Evolutionary conservation across 2,797 vertebrate genomes (phyloP), one percentile per base, ranked within the genome.

Genomic region (Neosilurus mollespiculum): DNA sequence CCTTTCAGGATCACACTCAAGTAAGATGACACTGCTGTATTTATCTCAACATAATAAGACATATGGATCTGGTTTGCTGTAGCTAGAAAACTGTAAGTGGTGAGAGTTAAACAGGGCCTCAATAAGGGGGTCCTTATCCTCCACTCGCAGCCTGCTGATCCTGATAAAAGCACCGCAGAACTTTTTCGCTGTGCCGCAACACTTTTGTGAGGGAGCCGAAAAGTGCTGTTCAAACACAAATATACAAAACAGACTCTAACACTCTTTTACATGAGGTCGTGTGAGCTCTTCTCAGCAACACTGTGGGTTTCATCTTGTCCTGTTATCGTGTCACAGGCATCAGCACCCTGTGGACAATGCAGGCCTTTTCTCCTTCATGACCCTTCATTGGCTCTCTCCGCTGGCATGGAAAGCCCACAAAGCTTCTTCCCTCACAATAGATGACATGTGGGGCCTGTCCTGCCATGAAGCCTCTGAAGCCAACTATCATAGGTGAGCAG

Each of bases 301-400:
- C 26, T 70, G 64, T 30, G n/a, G 53, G 53, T 24, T 66, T 59
- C 14, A 82, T 76, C 71, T 76, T 62, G 81, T 73, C 70, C 66
- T 76, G 30, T 82, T 85, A 83, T 86, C 88, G 72, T 88, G 78
- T 85, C 83, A 59, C 90, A 96, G 95, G 86, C 92, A 96, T 87
- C 94, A 94, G 90, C 95, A 96, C 92, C 95, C 95, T 20, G 94
- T 96, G 77, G 95, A 96, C 90, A 96, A 96, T 61, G 94, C 95
- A 0, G 95, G 95, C 82, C 88, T 95, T 82, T 95, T 96, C 91
- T 96, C 95, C 85, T 96, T 95, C 87, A 95, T 96, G 94, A 96
- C 95, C 37, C 88, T 96, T 61, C 93, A 95, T 75, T 96, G 95
- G 95, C 94, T 96, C 81, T 92, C 94, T 56, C 94, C 95, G 0